Evolutionary conservation across 2,797 vertebrate species (phyloP).

Genomic region (Galaxias olidus): DNA sequence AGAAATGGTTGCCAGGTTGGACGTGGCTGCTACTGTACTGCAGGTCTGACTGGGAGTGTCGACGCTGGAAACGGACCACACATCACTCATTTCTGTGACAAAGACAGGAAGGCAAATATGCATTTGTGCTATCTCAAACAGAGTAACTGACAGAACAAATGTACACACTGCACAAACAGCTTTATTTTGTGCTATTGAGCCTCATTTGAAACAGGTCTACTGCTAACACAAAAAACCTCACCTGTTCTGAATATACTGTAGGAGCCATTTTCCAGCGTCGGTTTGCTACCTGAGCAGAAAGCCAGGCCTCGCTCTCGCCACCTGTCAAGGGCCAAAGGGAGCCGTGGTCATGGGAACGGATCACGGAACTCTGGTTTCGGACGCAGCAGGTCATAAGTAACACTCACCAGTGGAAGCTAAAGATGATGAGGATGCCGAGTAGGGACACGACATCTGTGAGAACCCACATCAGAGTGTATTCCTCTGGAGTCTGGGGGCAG

Average conservation of each 20-base stretch:
- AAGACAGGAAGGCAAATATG: not conserved
- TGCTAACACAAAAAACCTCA: slow-evolving; percentile 44
- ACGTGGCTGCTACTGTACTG: not conserved
- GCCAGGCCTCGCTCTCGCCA: slow-evolving; percentile 76
- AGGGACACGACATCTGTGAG: slow-evolving; percentile 76
- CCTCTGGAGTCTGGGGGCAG: slow-evolving; percentile 76
- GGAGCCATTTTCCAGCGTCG: slow-evolving; percentile 53
- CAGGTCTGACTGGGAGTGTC: slow-evolving; percentile 48
- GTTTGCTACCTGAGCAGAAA: slow-evolving; percentile 54
- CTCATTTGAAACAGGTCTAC: not conserved
- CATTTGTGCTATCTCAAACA: too few species aligned
- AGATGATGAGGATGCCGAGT: slow-evolving; percentile 72
- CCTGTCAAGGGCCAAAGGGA: slow-evolving; percentile 57
- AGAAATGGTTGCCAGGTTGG: slow-evolving; percentile 50
- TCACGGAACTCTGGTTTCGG: not conserved
- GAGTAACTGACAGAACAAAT: too few species aligned
- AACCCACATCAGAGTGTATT: slow-evolving; percentile 85
- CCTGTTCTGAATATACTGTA: slow-evolving; percentile 81
- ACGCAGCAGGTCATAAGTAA: not conserved
- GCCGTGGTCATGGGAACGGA: not conserved
- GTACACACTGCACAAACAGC: too few species aligned
- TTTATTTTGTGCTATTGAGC: too few species aligned
- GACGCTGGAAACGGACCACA: slow-evolving; percentile 72
- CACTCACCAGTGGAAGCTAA: slow-evolving; percentile 85
- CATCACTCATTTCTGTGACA: slow-evolving; percentile 67